Base-by-base conservation (phyloP, 2,888 invertebrate species). In the Osmoderma eremita region DNA sequence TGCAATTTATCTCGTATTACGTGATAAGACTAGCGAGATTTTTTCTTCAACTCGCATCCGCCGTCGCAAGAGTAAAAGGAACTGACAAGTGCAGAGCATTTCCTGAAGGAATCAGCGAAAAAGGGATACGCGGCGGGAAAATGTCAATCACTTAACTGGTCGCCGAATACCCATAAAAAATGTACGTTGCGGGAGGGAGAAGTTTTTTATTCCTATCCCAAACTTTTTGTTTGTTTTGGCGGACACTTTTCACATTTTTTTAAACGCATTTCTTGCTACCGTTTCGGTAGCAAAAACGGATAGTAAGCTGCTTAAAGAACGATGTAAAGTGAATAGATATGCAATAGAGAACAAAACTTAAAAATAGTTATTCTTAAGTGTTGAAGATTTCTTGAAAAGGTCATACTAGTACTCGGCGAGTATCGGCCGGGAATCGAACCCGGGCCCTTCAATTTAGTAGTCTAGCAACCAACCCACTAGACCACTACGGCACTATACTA, bases 31-130 rank as follows among this genome's bases (percentile, higher is more conserved):
- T 78, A 71, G 73, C 72, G 71, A 75, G 72, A 73, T 71, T 70
- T 73, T 70, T 72, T 67, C 66, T n/a, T 50, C 48, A 18, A 13
- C 53, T 30, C 58, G 42, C 48, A 65, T 48, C 49, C 41, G 49
- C 69, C 71, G 54, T 70, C 71, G 65, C 70, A 67, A 70, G 75
- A 74, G 77, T 73, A 77, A 77, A 30, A 76, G 78, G 74, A 79
- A 78, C 76, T 77, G 79, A 78, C 78, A 79, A 79, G 78, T 77
- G 78, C 73, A 76, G 76, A 78, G 77, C 75, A 77, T 76, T 77
- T 78, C 77, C 75, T 72, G 72, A 75, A 75, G 77, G 78, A 79
- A 79, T 79, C 78, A 75, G 73, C 72, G 74, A 71, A 75, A 76
- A 75, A 72, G 74, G 74, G 73, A 71, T 73, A 77, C 73, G 75